A percentile compares a stretch with the other conserved stretches of the same genome.
Evolutionary conservation across 2,797 vertebrate species (phyloP).

Genomic region (Pteropus rufus): DNA sequence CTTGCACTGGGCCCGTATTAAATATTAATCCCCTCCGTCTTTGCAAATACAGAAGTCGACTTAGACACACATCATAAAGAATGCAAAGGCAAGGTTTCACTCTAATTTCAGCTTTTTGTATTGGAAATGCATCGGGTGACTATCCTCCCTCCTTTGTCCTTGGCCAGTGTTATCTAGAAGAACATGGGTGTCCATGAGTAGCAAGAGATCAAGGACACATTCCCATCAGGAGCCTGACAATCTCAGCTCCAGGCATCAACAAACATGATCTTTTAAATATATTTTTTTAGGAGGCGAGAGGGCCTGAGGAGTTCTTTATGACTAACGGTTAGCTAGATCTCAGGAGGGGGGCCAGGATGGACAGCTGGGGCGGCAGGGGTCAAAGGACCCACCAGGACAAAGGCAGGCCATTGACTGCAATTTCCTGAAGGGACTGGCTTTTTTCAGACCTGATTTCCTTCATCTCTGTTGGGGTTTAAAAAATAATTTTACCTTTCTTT

Average conservation of each 20-base stretch:
- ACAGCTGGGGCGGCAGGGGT: neutral
- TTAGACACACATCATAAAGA: slow-evolving; percentile 72
- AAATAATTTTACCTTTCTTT: neutral
- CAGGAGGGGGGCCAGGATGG: neutral
- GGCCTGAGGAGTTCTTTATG: neutral
- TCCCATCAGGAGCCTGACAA: neutral
- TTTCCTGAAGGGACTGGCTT: neutral
- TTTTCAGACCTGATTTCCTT: neutral
- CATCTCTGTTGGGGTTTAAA: neutral
- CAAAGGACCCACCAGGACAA: neutral
- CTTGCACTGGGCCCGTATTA: slow-evolving; percentile 55
- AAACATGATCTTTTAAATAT: neutral
- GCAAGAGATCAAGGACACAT: slow-evolving; percentile 30
- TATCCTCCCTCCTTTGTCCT: slow-evolving; percentile 2
- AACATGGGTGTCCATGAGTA: neutral
- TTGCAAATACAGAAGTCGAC: slow-evolving; percentile 65
- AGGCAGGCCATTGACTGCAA: neutral
- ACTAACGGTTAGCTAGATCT: neutral
- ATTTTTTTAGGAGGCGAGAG: neutral
- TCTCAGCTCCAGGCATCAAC: slow-evolving; percentile 7
- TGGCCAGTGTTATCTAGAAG: neutral
- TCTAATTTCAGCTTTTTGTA: slow-evolving; percentile 57
- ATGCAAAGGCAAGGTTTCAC: slow-evolving; percentile 59
- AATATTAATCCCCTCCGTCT: slow-evolving; percentile 73
- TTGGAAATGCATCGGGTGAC: neutral